phyloP scores from a whole-genome alignment of 2,888 invertebrate genomes.

The Harmothoe impar region DNA sequence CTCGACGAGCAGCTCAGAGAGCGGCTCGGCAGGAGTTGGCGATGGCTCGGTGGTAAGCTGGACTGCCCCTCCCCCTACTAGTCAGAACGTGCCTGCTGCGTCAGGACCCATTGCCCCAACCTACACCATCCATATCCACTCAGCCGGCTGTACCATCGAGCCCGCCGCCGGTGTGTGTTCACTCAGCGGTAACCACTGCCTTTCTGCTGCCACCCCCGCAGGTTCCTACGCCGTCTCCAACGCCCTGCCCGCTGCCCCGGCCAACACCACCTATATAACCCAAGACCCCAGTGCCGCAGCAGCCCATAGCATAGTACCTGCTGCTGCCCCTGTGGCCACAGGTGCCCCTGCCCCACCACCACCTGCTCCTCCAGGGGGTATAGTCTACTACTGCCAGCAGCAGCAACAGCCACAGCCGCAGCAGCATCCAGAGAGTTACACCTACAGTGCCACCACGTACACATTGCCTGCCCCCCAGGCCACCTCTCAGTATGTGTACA shows the following conservation, averaged over 20 bases:
- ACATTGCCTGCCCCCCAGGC: neutral
- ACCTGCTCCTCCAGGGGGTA: slow-evolving; percentile 36
- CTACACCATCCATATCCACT: slow-evolving; percentile 61
- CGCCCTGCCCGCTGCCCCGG: neutral
- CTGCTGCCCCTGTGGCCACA: neutral
- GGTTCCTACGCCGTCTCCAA: slow-evolving; percentile 37
- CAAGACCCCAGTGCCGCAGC: neutral
- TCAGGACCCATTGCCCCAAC: slow-evolving; percentile 16
- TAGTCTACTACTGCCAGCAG: slow-evolving; percentile 58
- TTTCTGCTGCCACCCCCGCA: slow-evolving; percentile 10
- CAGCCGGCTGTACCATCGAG: slow-evolving; percentile 18
- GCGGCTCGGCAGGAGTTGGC: neutral
- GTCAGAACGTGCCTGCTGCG: neutral
- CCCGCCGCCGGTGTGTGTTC: neutral
- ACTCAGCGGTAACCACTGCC: neutral
- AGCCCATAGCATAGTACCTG: neutral
- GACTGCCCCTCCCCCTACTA: neutral
- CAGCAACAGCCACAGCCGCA: slow-evolving; percentile 33
- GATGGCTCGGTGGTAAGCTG: slow-evolving; percentile 5
- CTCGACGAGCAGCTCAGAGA: slow-evolving; percentile 2
- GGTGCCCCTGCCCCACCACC: neutral
- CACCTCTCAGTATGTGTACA: slow-evolving; percentile 14
- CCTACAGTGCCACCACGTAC: slow-evolving; percentile 35
- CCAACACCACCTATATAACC: neutral
- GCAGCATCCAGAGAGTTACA: neutral